phyloP scores from a whole-genome alignment of 1,140 invertebrate species.

The Xylocopa sonorina region DNA sequence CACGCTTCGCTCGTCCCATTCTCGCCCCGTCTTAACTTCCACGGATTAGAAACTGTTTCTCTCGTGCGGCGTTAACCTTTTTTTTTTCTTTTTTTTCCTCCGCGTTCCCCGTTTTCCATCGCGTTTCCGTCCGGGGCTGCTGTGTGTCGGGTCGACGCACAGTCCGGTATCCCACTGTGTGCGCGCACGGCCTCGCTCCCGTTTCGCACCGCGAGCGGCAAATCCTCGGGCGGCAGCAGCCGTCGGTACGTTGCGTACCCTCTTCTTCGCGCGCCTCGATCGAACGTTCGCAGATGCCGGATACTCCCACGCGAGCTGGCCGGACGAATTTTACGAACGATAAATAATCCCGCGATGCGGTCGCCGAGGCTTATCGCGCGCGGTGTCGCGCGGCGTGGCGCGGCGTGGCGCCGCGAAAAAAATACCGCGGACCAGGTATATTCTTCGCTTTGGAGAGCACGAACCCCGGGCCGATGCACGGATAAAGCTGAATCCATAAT shows the following conservation, averaged over 20 bases:
- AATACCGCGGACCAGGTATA: slow-evolving; percentile 46
- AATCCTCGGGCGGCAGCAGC: too few relatives aligned
- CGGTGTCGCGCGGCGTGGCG: background rate
- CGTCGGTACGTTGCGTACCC: too few relatives aligned
- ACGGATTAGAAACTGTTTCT: slow-evolving; percentile 78
- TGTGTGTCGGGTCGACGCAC: slow-evolving; percentile 22
- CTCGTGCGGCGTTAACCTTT: slow-evolving; percentile 72
- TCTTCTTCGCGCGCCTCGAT: background rate
- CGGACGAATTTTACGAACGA: slow-evolving; percentile 57
- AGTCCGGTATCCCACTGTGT: slow-evolving; percentile 66
- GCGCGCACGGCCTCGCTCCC: slow-evolving; percentile 40
- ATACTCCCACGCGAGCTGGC: background rate
- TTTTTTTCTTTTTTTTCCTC: too few relatives aligned
- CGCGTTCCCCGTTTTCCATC: slow-evolving; percentile 63
- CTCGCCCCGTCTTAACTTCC: slow-evolving; percentile 78
- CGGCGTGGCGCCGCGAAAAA: slow-evolving; percentile 11
- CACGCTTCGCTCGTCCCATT: slow-evolving; percentile 77
- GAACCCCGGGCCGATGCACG: slow-evolving; percentile 69
- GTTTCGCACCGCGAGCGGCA: slow-evolving; percentile 36
- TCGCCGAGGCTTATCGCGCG: slow-evolving; percentile 52
- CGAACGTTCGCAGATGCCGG: background rate
- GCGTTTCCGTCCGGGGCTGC: slow-evolving; percentile 30
- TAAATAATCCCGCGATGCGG: slow-evolving; percentile 62
- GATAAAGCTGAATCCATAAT: slow-evolving; percentile 77
- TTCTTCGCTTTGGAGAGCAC: slow-evolving; percentile 59